Conservation (phyloP, 1,140 invertebrate species). For the Brachionus koreanus region DNA sequence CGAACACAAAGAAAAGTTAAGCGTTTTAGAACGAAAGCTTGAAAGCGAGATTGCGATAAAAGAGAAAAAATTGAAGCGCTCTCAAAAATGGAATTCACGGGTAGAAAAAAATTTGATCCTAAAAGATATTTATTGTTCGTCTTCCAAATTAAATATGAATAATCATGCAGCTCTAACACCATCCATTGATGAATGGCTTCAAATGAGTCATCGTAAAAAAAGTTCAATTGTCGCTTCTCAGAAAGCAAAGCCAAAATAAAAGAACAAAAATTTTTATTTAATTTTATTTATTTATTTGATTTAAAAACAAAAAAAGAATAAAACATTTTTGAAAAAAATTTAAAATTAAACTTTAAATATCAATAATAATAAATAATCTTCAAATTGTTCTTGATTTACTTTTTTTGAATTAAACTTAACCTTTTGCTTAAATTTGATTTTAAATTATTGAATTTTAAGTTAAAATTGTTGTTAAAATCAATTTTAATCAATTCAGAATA, state of each 20-base stretch:
- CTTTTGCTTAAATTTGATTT: too few species aligned
- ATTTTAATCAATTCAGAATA: too few species aligned
- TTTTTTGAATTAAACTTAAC: too few species aligned
- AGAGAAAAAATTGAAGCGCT: slow-evolving; percentile 14
- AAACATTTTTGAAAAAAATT: too few species aligned
- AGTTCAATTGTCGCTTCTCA: background rate
- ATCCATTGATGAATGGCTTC: slow-evolving; percentile 28
- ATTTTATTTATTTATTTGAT: too few species aligned
- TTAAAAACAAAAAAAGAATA: too few species aligned
- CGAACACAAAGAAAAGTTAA: slow-evolving; percentile 2
- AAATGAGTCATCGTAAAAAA: background rate
- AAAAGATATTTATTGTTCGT: slow-evolving; percentile 5
- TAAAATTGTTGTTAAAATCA: too few species aligned
- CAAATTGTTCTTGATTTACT: too few species aligned
- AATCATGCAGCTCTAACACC: background rate
- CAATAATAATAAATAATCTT: too few species aligned
- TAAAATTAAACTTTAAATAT: too few species aligned
- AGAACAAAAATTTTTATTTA: background rate
- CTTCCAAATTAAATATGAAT: background rate
- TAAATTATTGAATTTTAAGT: too few species aligned
- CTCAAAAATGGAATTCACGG: slow-evolving; percentile 11
- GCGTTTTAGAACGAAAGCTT: background rate
- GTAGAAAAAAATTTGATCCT: slow-evolving; percentile 36
- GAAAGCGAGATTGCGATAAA: background rate
- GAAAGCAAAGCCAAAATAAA: background rate